Conservation (phyloP, 1,140 invertebrate species). For the Panonychus citri region DNA sequence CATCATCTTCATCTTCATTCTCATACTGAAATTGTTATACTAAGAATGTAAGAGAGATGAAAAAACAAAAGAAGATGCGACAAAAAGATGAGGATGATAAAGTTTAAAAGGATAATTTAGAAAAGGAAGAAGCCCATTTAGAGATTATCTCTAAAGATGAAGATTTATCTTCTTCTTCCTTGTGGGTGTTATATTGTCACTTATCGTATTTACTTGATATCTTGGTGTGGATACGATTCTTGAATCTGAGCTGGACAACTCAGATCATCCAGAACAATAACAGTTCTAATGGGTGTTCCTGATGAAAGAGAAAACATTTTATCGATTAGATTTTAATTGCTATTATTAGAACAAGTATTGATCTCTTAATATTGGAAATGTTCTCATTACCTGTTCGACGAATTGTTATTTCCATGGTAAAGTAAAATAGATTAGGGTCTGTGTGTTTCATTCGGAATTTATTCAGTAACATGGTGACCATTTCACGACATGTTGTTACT, state of each 20-base stretch:
- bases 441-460: slow-evolving; percentile 75
- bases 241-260: slow-evolving; percentile 62
- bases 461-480: slow-evolving; percentile 53
- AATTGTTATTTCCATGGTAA: slow-evolving; percentile 76
- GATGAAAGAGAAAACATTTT: not conserved
- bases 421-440: slow-evolving; percentile 70
- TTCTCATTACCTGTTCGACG: slow-evolving; percentile 22
- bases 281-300: slow-evolving; percentile 42
- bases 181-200: too few relatives aligned
- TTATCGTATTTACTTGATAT: slow-evolving; percentile 45
- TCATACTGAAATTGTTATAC: too few relatives aligned
- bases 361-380: slow-evolving; percentile 12
- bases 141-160: too few relatives aligned
- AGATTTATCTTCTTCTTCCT: too few relatives aligned
- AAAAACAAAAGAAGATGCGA: too few relatives aligned
- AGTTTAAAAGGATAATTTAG: too few relatives aligned
- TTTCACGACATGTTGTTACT: slow-evolving; percentile 58
- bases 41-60: too few relatives aligned
- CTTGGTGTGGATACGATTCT: slow-evolving; percentile 67
- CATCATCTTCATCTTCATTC: too few relatives aligned
- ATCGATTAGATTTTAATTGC: too few relatives aligned
- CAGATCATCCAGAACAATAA: slow-evolving; percentile 62
- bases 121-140: too few relatives aligned
- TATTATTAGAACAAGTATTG: not conserved
- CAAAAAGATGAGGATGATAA: too few relatives aligned